A percentile compares a stretch with the other conserved stretches of the same genome.
phyloP scores from a whole-genome alignment of 2,113 vertebrate species.

The Chaetorhynchus papuensis region DNA sequence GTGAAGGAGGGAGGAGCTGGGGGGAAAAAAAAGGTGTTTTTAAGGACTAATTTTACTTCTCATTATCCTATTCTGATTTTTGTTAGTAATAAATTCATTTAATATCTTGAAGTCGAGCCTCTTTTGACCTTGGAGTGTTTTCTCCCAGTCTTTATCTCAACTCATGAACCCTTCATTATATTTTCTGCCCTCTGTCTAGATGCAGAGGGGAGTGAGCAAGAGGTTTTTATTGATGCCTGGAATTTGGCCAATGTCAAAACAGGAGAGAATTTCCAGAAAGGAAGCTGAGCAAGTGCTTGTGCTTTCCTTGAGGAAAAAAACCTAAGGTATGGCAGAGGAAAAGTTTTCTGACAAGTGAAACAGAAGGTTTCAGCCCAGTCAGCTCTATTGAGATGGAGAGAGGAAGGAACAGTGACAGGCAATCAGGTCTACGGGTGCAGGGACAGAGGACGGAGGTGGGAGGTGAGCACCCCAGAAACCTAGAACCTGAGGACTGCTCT shows the following conservation, averaged over 20 bases:
- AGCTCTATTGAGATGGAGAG: not conserved
- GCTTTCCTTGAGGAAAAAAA: not conserved
- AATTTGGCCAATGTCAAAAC: not conserved
- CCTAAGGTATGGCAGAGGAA: not conserved
- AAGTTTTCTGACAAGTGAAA: not conserved
- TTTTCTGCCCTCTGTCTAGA: not conserved
- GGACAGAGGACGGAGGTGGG: not conserved
- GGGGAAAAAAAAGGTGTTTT: not conserved
- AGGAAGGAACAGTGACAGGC: not conserved
- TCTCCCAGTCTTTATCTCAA: not conserved
- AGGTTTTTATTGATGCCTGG: not conserved
- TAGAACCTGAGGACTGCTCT: not conserved
- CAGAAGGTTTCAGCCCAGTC: not conserved
- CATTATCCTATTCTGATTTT: not conserved
- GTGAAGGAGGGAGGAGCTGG: rapidly evolving
- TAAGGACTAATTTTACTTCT: not conserved
- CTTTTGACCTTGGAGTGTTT: not conserved
- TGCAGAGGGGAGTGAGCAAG: not conserved
- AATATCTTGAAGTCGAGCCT: rapidly evolving
- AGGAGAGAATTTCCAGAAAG: not conserved
- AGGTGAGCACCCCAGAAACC: not conserved
- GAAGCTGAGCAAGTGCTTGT: not conserved
- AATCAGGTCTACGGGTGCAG: not conserved
- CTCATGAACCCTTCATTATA: not conserved
- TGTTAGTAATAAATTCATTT: not conserved